Conservation (phyloP, 2,113 vertebrate species). For the Thunnus maccoyii region DNA sequence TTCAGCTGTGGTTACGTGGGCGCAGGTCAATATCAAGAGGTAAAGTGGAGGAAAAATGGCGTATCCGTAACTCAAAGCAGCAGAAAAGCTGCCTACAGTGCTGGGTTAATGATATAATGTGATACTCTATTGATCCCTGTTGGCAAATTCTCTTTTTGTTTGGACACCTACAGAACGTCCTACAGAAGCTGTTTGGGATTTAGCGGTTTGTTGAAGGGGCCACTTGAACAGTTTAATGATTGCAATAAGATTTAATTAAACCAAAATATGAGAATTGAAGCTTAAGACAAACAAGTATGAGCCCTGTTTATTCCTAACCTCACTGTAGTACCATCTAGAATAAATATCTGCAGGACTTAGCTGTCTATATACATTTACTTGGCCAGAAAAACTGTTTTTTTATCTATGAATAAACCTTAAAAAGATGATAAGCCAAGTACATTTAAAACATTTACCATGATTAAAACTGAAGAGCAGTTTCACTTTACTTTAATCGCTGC, state of each 20-base stretch:
- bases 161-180: conserved; percentile 20
- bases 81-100: conserved; percentile 10
- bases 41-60: conserved; percentile 28
- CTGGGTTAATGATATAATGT: conserved; percentile 30
- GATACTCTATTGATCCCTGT: conserved; percentile 29
- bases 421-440: too few species aligned
- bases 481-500: background rate
- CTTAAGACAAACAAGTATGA: background rate
- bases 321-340: background rate
- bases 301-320: background rate
- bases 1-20: conserved; percentile 33
- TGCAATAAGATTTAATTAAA: conserved; percentile 36
- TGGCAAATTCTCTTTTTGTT: conserved; percentile 23
- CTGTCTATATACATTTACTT: too few species aligned
- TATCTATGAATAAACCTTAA: too few species aligned
- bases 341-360: too few species aligned
- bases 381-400: too few species aligned
- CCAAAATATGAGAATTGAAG: background rate
- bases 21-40: conserved; percentile 44
- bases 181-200: conserved; percentile 25
- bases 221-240: background rate
- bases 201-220: conserved; percentile 15
- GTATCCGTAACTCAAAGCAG: conserved; percentile 13
- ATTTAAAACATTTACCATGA: too few species aligned
- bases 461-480: conserved; percentile 4